Evolutionary conservation across 2,797 vertebrate genomes (phyloP).

Genomic region (Liasis olivaceus): DNA sequence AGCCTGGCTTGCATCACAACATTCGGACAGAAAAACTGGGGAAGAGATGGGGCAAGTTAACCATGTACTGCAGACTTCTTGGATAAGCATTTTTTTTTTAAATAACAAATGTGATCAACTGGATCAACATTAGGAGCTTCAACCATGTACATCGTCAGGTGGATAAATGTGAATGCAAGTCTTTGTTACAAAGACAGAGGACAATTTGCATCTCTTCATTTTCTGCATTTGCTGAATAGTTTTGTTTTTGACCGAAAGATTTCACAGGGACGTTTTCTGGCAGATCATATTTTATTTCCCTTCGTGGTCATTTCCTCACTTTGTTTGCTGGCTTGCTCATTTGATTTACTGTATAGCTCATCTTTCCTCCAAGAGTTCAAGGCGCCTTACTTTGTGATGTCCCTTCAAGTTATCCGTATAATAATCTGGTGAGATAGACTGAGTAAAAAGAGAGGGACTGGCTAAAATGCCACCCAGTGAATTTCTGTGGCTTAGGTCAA

Average conservation of each 20-base stretch:
- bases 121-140: background rate
- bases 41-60: no score
- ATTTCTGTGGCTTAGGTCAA: background rate
- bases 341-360: no score
- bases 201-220: constrained; percentile 8
- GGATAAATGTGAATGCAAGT: background rate
- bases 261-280: constrained; percentile 11
- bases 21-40: background rate
- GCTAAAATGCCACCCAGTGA: background rate
- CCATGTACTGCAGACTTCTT: no score
- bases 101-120: background rate
- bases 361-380: no score
- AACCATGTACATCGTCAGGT: background rate
- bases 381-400: no score
- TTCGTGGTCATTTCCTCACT: constrained; percentile 21
- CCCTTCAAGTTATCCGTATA: no score
- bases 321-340: background rate
- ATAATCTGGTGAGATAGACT: no score
- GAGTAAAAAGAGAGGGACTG: background rate
- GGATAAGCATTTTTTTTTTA: background rate
- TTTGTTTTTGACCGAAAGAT: constrained; percentile 20
- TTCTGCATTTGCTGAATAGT: background rate
- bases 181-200: background rate
- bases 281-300: background rate
- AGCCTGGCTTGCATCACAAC: background rate